A percentile compares a stretch with the other conserved stretches of the same genome.
Evolutionary conservation across 2,113 vertebrate species (phyloP).

Genomic region (Alectura lathami): DNA sequence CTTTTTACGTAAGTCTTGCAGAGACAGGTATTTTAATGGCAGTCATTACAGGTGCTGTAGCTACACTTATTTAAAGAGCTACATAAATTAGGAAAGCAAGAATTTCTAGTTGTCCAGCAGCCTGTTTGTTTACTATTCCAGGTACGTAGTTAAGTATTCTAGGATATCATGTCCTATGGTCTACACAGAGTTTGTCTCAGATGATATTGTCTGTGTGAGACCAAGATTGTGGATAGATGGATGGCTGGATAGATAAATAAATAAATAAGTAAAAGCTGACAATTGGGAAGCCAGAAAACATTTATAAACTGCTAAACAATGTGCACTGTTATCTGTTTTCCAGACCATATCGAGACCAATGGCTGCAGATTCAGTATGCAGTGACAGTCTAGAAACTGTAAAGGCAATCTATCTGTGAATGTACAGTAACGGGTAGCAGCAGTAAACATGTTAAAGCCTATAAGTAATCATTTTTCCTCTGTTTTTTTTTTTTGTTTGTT

Average conservation of each 20-base stretch:
- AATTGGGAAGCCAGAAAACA: background rate
- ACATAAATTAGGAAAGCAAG: background rate
- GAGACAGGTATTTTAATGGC: background rate
- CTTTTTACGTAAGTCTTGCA: background rate
- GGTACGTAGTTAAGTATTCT: background rate
- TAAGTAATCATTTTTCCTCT: background rate
- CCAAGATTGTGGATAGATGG: background rate
- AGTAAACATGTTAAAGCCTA: background rate
- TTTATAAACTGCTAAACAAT: background rate
- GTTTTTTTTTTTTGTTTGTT: accelerated
- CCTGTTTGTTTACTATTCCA: background rate
- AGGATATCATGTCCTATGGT: background rate
- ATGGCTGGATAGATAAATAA: background rate
- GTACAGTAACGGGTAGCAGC: background rate
- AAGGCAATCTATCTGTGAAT: background rate
- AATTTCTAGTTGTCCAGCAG: background rate
- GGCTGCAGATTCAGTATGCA: background rate
- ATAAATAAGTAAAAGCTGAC: background rate
- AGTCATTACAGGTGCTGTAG: background rate
- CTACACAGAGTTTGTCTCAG: background rate
- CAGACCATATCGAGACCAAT: background rate
- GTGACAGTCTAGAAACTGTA: background rate
- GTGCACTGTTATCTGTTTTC: background rate
- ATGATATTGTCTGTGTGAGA: background rate
- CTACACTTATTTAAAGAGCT: background rate